phyloP scores from a whole-genome alignment of 2,888 invertebrate genomes.

The Emmelina monodactyla region DNA sequence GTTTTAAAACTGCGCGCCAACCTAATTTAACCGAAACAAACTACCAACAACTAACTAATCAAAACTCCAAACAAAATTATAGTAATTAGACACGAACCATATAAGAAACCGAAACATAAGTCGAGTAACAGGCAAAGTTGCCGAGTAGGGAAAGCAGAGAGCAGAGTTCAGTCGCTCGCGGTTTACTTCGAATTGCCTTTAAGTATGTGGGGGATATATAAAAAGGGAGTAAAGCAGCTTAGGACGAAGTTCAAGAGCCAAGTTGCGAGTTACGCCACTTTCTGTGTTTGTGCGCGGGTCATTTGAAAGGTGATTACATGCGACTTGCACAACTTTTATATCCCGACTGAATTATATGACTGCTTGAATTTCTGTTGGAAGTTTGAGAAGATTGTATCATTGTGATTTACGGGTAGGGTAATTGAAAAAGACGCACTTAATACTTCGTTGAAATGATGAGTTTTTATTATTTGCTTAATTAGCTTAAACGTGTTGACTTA shows the following conservation, averaged over 20 bases:
- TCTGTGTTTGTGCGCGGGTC: slow-evolving; percentile 44
- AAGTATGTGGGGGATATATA: slow-evolving; percentile 54
- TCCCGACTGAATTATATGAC: slow-evolving; percentile 17
- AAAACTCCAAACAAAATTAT: background rate
- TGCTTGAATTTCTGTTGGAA: no score
- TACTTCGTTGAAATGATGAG: no score
- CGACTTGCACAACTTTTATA: slow-evolving; percentile 34
- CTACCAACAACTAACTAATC: slow-evolving; percentile 1
- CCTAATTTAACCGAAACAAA: background rate
- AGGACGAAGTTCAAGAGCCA: slow-evolving; percentile 32
- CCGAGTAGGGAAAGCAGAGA: slow-evolving; percentile 19
- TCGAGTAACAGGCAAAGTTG: slow-evolving; percentile 11
- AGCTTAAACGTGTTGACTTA: no score
- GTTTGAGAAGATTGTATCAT: no score
- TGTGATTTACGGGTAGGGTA: no score
- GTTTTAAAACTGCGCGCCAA: no score
- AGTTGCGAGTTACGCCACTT: slow-evolving; percentile 40
- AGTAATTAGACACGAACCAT: background rate
- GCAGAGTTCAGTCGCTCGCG: slow-evolving; percentile 26
- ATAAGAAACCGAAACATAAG: background rate
- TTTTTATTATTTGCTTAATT: no score
- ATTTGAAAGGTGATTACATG: slow-evolving; percentile 46
- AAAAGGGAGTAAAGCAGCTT: slow-evolving; percentile 52
- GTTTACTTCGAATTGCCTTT: slow-evolving; percentile 44
- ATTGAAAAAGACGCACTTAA: no score